These are phyloP conservation scores for Lutjanus erythropterus DNA, from an alignment of 2,113 vertebrate genomes.

Conservation along the genomic window DNA sequence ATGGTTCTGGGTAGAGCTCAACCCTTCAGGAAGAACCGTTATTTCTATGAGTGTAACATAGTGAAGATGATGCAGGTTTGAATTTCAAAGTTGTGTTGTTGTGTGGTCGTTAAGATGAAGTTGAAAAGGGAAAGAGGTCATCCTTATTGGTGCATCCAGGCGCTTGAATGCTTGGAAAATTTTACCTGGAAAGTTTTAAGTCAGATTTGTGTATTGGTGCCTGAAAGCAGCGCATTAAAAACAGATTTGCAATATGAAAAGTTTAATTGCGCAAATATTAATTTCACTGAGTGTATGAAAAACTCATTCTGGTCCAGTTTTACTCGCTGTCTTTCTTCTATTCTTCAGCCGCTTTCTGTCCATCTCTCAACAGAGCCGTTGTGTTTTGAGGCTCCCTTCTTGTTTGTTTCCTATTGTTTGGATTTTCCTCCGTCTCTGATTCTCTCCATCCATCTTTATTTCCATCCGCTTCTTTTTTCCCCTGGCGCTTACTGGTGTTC, in stretches of 20 bases:
- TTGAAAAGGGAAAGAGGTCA: background rate
- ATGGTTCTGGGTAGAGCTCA: too few relatives aligned
- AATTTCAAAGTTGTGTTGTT: background rate
- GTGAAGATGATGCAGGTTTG: background rate
- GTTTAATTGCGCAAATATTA: constrained; percentile 22
- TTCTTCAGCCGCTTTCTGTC: constrained; percentile 1
- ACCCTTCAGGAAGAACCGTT: too few relatives aligned
- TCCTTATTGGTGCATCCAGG: background rate
- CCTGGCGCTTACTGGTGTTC: constrained; percentile 57
- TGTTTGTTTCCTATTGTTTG: constrained; percentile 68
- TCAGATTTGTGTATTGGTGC: background rate
- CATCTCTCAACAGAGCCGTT: constrained; percentile 26
- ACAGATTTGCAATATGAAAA: background rate
- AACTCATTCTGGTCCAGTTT: constrained; percentile 5
- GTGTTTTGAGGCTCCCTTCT: constrained; percentile 23
- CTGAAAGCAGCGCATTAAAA: constrained; percentile 3
- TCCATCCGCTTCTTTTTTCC: constrained; percentile 51
- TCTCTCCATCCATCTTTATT: constrained; percentile 60
- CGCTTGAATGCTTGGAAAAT: background rate
- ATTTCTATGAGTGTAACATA: too few relatives aligned
- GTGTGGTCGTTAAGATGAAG: background rate
- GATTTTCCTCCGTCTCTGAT: constrained; percentile 55
- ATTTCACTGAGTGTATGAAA: constrained; percentile 32
- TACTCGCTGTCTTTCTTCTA: background rate
- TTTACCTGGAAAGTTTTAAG: background rate